Evolutionary conservation across 2,888 invertebrate species (phyloP), one percentile per base, ranked within the genome.

Genomic region (Podotricha telesiphe): DNA sequence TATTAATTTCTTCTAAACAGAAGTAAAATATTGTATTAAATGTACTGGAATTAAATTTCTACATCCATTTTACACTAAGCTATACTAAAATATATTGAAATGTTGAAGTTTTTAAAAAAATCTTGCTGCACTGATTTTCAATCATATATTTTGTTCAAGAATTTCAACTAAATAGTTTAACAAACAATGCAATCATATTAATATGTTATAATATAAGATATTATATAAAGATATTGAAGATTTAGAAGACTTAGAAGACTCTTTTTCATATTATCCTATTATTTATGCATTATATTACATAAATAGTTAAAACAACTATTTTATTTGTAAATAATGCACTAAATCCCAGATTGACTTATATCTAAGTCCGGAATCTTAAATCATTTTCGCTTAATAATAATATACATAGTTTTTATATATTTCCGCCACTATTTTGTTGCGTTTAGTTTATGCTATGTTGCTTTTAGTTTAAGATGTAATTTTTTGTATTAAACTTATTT

Each of bases 41-140:
- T 56, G 62, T 56, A 48, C 19, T n/a, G 68, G 63, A 68, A 68
- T 68, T 68, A 63, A 68, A 56, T 56, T 56, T 63, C 11, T 48
- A 62, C 7, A 56, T 19, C 5, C 13, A 37, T 20, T 17, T 40
- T 20, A 37, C 50, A 61, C 47, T 34, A 48, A 13, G n/a, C n/a
- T 28, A 11, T 34, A 53, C 53, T 5, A 53, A n/a, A 10, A 3
- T 28, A 10, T 4, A n/a, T 53, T 53, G n/a, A 42, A 42, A 42
- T 13, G 13, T 42, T 55, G 28, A 55, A 55, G 1, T 8, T 28
- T 53, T 51, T 15, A 37, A 51, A 34, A 37, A 40, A 64, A 22
- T 66, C 50, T 50, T 47, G 50, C 48, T 50, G 50, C 47, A 56
- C 45, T 15, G 17, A 48, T 37, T 56, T 58, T 34, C 2, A 64